Evolutionary conservation across 2,797 vertebrate genomes (phyloP), one percentile per base, ranked within the genome.

Genomic region (Myripristis murdjan): DNA sequence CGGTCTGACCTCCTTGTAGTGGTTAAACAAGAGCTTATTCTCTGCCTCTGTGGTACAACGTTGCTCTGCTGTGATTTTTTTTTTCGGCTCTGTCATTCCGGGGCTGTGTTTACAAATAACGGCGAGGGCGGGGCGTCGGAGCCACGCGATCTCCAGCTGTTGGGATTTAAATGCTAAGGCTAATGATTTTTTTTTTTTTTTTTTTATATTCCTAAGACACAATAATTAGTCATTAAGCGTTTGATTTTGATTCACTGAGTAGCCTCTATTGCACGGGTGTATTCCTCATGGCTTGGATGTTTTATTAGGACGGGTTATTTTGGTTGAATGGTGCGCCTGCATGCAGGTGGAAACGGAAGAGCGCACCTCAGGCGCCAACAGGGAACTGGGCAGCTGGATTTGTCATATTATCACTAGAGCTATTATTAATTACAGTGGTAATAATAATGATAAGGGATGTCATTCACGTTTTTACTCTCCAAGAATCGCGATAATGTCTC

Each of bases 61-160:
- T 55, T 23, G 0, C 2, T 8, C 49, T n/a, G n/a, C n/a, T 0
- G 12, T 53, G 7, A 39, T 31, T n/a, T 31, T 31, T 31, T 31
- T n/a, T 31, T 31, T 31, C 2, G 11, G 14, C 12, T 9, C 35
- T 61, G 73, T 60, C 49, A 47, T 63, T 61, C 67, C 39, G 59
- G 31, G 68, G 41, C 44, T 12, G 72, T 92, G 91, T 92, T 91
- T 92, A 91, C 89, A 90, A 92, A 91, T 88, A n/a, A 84, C 56
- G 28, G 28, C 0, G 89, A 83, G 77, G 87, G 88, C 87, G 89
- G 85, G 74, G 87, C 85, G 14, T 84, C 44, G 41, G 0, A 18
- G 70, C 75, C 87, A 90, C 89, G 89, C 77, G 83, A 87, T 64
- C 59, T 20, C 64, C 82, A 76, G 82, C 83, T 79, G 72, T 10